Evolutionary conservation across 2,113 vertebrate species (phyloP), one percentile per base, ranked within the genome.

Genomic region (Sarotherodon lohbergeri): DNA sequence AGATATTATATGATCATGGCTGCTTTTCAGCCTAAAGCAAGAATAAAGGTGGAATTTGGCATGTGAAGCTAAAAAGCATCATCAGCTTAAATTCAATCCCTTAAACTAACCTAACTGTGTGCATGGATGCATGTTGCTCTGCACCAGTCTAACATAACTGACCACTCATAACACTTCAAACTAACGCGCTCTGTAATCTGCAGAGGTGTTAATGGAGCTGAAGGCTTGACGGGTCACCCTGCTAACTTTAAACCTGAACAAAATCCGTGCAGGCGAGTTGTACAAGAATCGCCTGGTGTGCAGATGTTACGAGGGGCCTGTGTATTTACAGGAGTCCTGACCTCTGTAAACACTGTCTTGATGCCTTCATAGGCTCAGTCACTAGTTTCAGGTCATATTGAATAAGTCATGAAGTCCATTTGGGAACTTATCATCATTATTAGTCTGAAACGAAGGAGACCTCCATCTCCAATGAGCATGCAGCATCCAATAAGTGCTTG

Each of bases 241-340:
- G 9, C 17, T 12, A 66, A 39, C 9, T 1, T 66, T 66, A 39
- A 66, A 39, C 32, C 61, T 39, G 32, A 36, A 66, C 61, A 5
- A 0, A 66, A 36, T 43, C 11, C 41, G 1, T 43, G 4, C 41
- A 39, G 0, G 6, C 6, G 6, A 36, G 32, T 66, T 39, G 10
- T 0, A 36, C 10, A 66, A 66, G 9, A 66, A 22, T 66, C 61
- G 0, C 61, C 61, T 66, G 10, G 34, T 39, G 61, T 39, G 34
- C 61, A 22, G 17, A 39, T 39, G 32, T 39, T 66, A 22, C 6
- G 10, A 66, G 61, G 61, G 61, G 32, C 61, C 9, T n/a, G 32
- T 63, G 17, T 63, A 11, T 63, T 63, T 0, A 63, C 32, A 36
- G 29, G 16, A 9, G 32, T 19, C 32, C 59, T 36, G 59, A 36